Evolutionary conservation across 1,140 invertebrate genomes (phyloP), one percentile per base, ranked within the genome.

Genomic region (Drosophila funebris): DNA sequence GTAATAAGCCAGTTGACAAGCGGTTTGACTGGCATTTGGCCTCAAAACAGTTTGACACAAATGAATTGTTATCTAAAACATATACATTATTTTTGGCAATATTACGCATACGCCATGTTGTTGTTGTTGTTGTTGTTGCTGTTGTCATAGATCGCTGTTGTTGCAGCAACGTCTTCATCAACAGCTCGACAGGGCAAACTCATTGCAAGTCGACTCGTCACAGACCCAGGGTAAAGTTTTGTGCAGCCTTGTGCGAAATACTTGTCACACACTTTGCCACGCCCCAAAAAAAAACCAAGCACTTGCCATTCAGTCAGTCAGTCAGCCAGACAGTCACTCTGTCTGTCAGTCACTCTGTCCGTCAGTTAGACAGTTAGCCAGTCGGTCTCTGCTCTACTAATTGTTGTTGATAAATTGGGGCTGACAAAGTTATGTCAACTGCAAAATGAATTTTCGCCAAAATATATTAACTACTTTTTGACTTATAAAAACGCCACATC

Each of bases 371-470:
- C 58, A 41, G 56, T 18, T 29, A 44, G 52, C 16, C 43, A 36
- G 31, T 39, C 24, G 16, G 57, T 63, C 57, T 74, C 70, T 82
- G 82, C 83, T 85, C 82, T 88, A 76, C 83, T 87, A 87, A 87
- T 87, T 87, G 83, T 87, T 87, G 83, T 87, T 87, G 83, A 87
- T 88, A 87, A 87, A 87, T 87, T 87, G 83, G 78, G 69, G 75
- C 78, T 87, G 83, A 83, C 83, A 87, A 88, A 87, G 83, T 87
- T 87, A 87, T 87, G 83, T 88, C 83, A 87, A 87, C 83, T 87
- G 83, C 83, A 87, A 87, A 87, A 87, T 77, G 83, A 88, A 87
- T 87, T 87, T 87, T 88, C 83, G 76, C 78, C 83, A 88, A 88
- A 88, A 79, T 87, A 83, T 88, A 88, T 87, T 72, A 88, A 87